Evolutionary conservation across 2,797 vertebrate species (phyloP), one percentile per base, ranked within the genome.

Genomic region (Harpagifer antarcticus): DNA sequence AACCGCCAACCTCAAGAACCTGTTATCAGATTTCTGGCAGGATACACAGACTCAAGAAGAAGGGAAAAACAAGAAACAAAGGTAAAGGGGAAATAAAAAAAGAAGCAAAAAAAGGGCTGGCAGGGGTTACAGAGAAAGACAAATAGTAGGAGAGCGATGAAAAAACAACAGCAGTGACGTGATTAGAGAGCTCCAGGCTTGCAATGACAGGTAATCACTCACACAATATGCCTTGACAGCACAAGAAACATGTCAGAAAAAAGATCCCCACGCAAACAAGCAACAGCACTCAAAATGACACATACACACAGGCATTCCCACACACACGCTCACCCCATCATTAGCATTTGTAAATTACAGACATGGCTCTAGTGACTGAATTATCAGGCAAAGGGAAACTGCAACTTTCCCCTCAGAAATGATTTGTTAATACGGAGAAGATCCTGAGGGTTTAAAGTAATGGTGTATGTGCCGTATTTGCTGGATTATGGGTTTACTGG

Each of bases 121-220:
- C 63, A 82, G 66, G 62, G 74, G 74, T 82, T 66, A 76, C 64
- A 73, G 27, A 72, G 75, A 81, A 58, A 69, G 59, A 76, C 14
- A 63, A 60, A 65, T 62, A 84, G 74, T 60, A 48, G 56, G 72
- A 62, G 75, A 67, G 49, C 7, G 14, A 33, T 56, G 64, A 63
- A 76, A 76, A 81, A 65, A 73, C 71, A 59, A 64, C 77, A 72
- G 64, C 53, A 45, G 76, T 48, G 73, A 81, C 44, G 62, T 83
- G 82, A 86, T 82, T 59, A 57, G 79, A 77, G 71, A 85, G 87
- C 86, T 88, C 78, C 56, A 76, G 86, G 84, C 86, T 87, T 56
- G 76, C 54, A 64, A 84, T 94, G 93, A 92, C 93, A 91, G 83
- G 81, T 90, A 90, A 91, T 93, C 90, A 90, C 85, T 92, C 92